Percentiles rank a stretch among this genome's conserved stretches.
phyloP scores from a whole-genome alignment of 2,888 invertebrate genomes.

The Meganola albula region DNA sequence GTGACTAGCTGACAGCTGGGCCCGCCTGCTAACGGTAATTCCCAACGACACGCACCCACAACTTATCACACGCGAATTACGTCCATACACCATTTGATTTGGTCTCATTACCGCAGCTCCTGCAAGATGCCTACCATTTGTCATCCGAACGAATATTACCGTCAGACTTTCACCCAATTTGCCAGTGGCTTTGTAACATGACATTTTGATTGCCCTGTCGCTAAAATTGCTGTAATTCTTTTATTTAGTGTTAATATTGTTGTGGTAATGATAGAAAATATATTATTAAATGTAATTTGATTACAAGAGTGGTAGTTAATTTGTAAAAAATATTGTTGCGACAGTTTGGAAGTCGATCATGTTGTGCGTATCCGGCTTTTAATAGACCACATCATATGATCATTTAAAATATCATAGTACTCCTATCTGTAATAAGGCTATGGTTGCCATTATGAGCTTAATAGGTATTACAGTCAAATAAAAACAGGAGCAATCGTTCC shows the following conservation, averaged over 20 bases:
- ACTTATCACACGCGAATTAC: conserved; percentile 52
- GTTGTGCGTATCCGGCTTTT: no score
- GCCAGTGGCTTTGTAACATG: conserved; percentile 52
- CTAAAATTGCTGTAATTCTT: conserved; percentile 48
- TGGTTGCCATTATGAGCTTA: no score
- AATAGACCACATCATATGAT: no score
- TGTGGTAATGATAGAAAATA: conserved; percentile 33
- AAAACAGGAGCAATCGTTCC: no score
- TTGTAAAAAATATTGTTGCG: conserved; percentile 18
- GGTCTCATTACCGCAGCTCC: conserved; percentile 46
- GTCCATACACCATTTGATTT: conserved; percentile 53
- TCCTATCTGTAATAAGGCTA: no score
- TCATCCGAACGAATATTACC: conserved; percentile 65
- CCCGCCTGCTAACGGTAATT: conserved; percentile 29
- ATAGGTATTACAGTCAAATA: no score
- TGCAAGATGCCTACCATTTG: conserved; percentile 61
- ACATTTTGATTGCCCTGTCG: conserved; percentile 49
- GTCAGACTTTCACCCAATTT: conserved; percentile 73
- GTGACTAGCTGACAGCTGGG: conserved; percentile 14
- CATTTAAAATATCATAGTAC: no score
- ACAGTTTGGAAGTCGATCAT: no score
- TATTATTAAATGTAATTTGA: conserved; percentile 31
- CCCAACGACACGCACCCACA: conserved; percentile 36
- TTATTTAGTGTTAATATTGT: conserved; percentile 40
- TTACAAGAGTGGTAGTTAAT: conserved; percentile 25